These are phyloP conservation scores for Porites divaricata DNA, from an alignment of 92 coral and sea anemone species.

Conservation along the genomic window DNA sequence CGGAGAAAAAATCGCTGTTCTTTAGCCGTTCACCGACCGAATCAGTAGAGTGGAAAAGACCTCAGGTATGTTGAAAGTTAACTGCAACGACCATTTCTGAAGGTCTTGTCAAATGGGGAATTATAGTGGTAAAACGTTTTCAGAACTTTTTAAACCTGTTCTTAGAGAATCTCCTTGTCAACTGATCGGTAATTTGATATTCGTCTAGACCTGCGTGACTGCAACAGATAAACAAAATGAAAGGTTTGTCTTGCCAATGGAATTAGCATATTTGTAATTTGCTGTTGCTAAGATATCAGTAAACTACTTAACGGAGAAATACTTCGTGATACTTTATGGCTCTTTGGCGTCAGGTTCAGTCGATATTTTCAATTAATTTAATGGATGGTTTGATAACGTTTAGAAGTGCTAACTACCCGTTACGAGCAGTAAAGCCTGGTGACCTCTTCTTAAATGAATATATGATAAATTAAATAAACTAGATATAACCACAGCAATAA, in stretches of 20 bases:
- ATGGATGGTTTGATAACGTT: background rate
- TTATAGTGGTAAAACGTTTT: background rate
- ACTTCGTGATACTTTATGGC: background rate
- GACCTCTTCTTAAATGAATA: too few relatives aligned
- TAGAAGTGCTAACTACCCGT: background rate
- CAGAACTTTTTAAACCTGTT: too few relatives aligned
- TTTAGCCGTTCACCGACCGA: constrained; percentile 87
- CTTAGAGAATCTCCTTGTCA: background rate
- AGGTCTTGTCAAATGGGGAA: too few relatives aligned
- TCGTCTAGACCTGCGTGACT: constrained; percentile 2
- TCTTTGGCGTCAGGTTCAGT: background rate
- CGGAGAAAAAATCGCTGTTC: constrained; percentile 85
- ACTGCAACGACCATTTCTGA: background rate
- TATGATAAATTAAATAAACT: background rate
- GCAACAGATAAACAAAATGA: too few relatives aligned
- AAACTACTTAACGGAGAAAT: background rate
- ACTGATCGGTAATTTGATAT: background rate
- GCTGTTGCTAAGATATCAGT: constrained; percentile 3
- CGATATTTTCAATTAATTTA: background rate
- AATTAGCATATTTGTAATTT: background rate
- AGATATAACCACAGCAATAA: background rate
- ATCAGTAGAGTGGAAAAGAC: constrained; percentile 92
- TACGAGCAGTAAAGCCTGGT: too few relatives aligned
- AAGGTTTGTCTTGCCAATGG: background rate
- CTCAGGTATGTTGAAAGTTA: constrained; percentile 65